phyloP scores from a whole-genome alignment of 1,140 invertebrate genomes.

The Andricus grossulariae region DNA sequence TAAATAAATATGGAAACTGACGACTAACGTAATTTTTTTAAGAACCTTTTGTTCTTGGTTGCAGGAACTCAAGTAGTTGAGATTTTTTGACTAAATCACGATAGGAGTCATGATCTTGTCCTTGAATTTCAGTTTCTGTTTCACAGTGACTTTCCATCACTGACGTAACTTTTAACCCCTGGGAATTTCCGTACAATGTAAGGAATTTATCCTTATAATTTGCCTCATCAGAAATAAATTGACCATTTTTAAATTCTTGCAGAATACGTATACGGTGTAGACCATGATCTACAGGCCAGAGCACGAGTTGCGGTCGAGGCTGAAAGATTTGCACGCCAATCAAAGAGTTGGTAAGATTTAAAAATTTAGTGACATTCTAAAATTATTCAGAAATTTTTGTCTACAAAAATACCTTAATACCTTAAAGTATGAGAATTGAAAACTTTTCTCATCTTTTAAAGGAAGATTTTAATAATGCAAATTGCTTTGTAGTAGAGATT shows the following conservation, averaged over 20 bases:
- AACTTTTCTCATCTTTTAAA: neutral
- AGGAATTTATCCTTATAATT: neutral
- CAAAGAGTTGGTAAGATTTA: conserved; percentile 59
- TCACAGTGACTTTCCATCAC: neutral
- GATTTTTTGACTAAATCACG: neutral
- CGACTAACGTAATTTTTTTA: no score
- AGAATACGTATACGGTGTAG: conserved; percentile 73
- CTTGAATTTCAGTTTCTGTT: neutral
- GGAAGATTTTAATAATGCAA: neutral
- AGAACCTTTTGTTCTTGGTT: no score
- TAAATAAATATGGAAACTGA: no score
- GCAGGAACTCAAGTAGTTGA: neutral
- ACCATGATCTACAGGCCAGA: conserved; percentile 72
- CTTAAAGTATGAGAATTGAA: neutral
- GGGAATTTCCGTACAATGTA: conserved; percentile 1
- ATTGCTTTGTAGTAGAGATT: neutral
- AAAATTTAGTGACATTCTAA: conserved; percentile 10
- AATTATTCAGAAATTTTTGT: neutral
- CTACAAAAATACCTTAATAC: no score
- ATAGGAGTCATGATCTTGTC: neutral
- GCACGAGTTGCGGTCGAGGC: conserved; percentile 70
- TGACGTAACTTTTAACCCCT: conserved; percentile 12
- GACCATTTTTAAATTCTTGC: conserved; percentile 47
- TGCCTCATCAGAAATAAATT: neutral
- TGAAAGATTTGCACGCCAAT: conserved; percentile 68